Evolutionary conservation across 2,113 vertebrate genomes (phyloP), one percentile per base, ranked within the genome.

Genomic region (Cottus gobio): DNA sequence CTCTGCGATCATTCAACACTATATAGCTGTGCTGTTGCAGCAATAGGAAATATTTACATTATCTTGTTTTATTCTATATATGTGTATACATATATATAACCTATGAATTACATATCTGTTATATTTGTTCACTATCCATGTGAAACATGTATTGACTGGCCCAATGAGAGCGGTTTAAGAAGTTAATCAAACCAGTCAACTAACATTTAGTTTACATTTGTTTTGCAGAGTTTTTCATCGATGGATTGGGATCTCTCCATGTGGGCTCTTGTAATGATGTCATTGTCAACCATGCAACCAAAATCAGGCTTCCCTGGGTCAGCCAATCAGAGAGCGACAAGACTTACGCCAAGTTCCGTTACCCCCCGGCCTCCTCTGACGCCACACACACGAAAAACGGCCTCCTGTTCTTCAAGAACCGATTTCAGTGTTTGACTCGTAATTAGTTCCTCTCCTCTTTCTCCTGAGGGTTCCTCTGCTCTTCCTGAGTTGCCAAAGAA

Each of bases 241-340:
- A 99, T 0, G 97, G 97, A 3, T 95, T 99, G 22, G 96, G 97
- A 20, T 93, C 93, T 13, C 95, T 99, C 52, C 97, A 95, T 3
- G 96, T 99, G n/a, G 97, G 97, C 52, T 99, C 97, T 15, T 99
- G 97, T 9, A 96, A 97, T 3, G 95, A 97, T 4, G 96, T 99
- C 64, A 86, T 97, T 0, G 95, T 98, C 83, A 96, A 96, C 37
- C 97, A 99, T 0, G 97, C 97, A 0, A 96, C 96, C 57, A 98
- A 98, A 90, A 82, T 98, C 93, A 96, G 95, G 62, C 91, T 98
- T n/a, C 96, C 97, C 0, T 97, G 96, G 97, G 82, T 78, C 68
- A 91, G 88, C 46, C 93, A 96, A 31, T 94, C 94, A 1, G 96
- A 95, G 24, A 94, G 92, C 0, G 94, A 95, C 85, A 95, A 95